Percentiles rank a stretch among this genome's conserved stretches.
These are phyloP conservation scores for Parapristionchus giblindavisi DNA, from an alignment of 2,888 invertebrate genomes.

Conservation along the genomic window DNA sequence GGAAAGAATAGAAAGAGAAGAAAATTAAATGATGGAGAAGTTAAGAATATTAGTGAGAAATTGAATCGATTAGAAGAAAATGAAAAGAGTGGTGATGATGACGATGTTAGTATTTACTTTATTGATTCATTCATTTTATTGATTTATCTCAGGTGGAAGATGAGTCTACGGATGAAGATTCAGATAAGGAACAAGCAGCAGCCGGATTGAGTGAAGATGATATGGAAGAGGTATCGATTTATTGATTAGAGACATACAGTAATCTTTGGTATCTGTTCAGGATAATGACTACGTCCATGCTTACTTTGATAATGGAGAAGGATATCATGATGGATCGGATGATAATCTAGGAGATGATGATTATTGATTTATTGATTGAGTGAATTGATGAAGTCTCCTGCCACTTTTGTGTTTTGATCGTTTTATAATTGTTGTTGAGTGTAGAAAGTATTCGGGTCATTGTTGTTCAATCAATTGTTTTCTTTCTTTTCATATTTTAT, in stretches of 20 bases:
- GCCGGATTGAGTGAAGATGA: conserved; percentile 33
- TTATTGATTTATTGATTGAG: conserved; percentile 39
- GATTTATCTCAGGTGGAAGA: conserved; percentile 18
- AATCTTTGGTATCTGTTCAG: conserved; percentile 40
- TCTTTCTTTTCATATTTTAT: too few species aligned
- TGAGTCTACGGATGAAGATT: conserved; percentile 15
- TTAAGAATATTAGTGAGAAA: conserved; percentile 30
- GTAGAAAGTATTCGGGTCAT: too few species aligned
- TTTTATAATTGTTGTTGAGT: too few species aligned
- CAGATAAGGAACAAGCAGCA: conserved; percentile 25
- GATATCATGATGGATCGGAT: conserved; percentile 60
- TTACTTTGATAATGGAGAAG: conserved; percentile 69
- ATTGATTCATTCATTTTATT: background rate
- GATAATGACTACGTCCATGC: conserved; percentile 67
- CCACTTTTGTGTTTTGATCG: too few species aligned
- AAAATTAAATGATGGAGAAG: conserved; percentile 45
- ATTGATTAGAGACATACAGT: background rate
- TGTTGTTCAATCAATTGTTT: too few species aligned
- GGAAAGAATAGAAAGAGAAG: conserved; percentile 43
- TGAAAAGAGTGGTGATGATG: conserved; percentile 34
- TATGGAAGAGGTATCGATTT: conserved; percentile 29
- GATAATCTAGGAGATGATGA: conserved; percentile 64
- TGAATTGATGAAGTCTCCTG: too few species aligned
- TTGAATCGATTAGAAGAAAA: conserved; percentile 32
- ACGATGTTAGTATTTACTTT: background rate